A percentile compares a stretch with the other conserved stretches of the same genome.
Conservation (phyloP, 2,797 vertebrate species). For the Lacerta agilis region DNA sequence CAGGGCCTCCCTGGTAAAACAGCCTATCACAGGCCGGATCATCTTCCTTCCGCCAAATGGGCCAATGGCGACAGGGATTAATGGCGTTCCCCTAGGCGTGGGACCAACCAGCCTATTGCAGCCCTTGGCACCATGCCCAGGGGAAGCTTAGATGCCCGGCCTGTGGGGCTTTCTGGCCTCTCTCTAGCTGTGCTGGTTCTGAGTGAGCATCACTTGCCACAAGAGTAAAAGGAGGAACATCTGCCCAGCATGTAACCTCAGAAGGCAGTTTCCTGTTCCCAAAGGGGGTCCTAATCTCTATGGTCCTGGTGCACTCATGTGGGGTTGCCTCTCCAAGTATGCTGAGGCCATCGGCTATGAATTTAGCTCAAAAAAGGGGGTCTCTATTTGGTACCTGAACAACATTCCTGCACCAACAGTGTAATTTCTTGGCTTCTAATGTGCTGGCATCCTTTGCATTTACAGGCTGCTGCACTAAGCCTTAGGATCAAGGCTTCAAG, state of each 20-base stretch:
- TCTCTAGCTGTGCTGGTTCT: no score
- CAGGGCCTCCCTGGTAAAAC: no score
- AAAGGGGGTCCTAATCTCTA: neutral
- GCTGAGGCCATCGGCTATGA: neutral
- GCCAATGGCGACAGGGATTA: no score
- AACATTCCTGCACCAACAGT: neutral
- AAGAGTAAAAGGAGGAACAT: neutral
- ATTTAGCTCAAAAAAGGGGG: neutral
- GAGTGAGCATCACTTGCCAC: neutral
- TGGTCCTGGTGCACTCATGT: neutral
- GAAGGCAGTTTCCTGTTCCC: neutral
- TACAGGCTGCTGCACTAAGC: neutral
- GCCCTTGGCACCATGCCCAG: no score
- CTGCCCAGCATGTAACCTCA: neutral
- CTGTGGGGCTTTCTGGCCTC: no score
- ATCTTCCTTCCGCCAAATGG: no score
- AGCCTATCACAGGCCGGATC: no score
- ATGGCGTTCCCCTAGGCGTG: no score
- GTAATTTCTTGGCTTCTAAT: neutral
- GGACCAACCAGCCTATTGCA: no score
- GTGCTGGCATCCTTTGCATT: neutral
- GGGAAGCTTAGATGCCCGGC: no score
- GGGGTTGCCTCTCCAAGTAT: neutral
- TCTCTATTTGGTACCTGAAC: neutral
- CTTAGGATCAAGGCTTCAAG: neutral